Percentiles rank a stretch among this genome's conserved stretches.
phyloP scores from a whole-genome alignment of 2,113 vertebrate species.

The Catharus bicknelli region DNA sequence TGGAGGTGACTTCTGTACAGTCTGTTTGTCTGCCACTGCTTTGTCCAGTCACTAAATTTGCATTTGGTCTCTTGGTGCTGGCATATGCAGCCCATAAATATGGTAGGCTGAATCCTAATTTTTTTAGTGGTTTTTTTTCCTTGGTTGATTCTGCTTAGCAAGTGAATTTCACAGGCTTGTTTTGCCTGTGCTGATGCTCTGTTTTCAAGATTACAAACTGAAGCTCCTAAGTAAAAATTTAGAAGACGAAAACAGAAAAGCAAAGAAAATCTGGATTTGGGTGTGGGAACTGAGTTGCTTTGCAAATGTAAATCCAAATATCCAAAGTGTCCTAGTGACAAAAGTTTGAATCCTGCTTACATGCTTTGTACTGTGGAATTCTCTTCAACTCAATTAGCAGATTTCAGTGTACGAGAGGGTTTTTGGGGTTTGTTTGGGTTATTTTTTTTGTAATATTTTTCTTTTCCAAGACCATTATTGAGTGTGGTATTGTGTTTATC shows the following conservation, averaged over 20 bases:
- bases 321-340: neutral
- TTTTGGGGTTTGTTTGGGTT: fast-evolving
- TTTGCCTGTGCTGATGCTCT: neutral
- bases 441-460: neutral
- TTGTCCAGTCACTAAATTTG: neutral
- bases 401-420: fast-evolving
- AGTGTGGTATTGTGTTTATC: neutral
- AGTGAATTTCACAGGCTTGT: neutral
- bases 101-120: neutral
- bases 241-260: neutral
- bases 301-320: neutral
- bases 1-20: neutral
- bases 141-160: neutral
- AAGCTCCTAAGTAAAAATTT: neutral
- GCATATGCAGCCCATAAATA: neutral
- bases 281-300: neutral
- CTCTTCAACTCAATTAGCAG: neutral
- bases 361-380: neutral
- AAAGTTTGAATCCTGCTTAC: neutral
- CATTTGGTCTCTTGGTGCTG: neutral
- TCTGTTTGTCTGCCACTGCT: neutral
- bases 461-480: neutral
- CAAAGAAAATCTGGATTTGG: neutral
- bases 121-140: neutral
- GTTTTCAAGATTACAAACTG: neutral